Evolutionary conservation across 2,113 vertebrate genomes (phyloP).

Genomic region (Ameiurus melas): DNA sequence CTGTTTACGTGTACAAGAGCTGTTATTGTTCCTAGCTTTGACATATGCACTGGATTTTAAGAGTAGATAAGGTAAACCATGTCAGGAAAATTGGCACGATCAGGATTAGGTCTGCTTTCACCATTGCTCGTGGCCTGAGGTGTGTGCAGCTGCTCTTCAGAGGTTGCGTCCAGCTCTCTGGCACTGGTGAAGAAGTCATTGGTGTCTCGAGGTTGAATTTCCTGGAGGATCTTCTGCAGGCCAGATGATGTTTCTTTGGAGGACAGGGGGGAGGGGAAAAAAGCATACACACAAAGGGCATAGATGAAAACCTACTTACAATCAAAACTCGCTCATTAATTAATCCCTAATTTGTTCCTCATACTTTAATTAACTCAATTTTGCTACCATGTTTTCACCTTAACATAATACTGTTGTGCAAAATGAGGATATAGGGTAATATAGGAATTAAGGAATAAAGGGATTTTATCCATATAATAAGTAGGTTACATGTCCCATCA

Average conservation of each 20-base stretch:
- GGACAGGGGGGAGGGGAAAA: conserved; percentile 20
- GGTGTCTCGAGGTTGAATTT: conserved; percentile 92
- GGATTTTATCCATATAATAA: background rate
- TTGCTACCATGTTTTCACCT: background rate
- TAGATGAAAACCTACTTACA: background rate
- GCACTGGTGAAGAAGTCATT: conserved; percentile 87
- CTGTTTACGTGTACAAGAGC: background rate
- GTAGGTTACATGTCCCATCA: background rate
- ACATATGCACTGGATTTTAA: background rate
- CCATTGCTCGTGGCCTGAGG: conserved; percentile 22
- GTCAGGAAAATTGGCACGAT: background rate
- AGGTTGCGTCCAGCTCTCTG: conserved; percentile 77
- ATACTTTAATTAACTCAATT: background rate
- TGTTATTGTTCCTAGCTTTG: background rate
- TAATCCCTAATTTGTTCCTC: background rate
- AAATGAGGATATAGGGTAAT: background rate
- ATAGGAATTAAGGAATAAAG: background rate
- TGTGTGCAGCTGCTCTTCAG: conserved; percentile 33
- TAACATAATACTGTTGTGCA: background rate
- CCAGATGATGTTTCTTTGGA: conserved; percentile 77
- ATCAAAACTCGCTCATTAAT: background rate
- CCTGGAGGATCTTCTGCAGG: conserved; percentile 84
- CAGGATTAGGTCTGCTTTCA: conserved; percentile 13
- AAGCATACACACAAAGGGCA: background rate
- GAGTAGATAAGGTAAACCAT: background rate